Evolutionary conservation across 2,797 vertebrate genomes (phyloP).

Genomic region (Anabas testudineus): DNA sequence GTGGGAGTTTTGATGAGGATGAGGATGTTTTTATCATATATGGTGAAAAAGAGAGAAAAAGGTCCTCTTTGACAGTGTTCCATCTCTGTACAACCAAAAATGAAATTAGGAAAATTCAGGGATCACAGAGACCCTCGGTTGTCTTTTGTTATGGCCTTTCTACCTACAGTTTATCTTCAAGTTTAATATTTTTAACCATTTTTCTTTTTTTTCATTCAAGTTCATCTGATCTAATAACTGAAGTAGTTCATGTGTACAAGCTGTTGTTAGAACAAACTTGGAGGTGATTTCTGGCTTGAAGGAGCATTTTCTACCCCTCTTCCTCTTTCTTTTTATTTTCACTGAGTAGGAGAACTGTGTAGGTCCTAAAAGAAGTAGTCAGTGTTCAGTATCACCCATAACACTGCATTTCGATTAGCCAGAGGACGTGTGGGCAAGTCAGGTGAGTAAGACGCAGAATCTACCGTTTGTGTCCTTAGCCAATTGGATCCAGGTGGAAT

Average conservation of each 20-base stretch:
- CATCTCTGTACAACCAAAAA: conserved; percentile 48
- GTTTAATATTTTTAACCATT: conserved; percentile 49
- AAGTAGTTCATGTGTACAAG: conserved; percentile 71
- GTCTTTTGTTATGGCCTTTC: conserved; percentile 81
- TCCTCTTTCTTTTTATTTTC: conserved; percentile 35
- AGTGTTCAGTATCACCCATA: conserved; percentile 50
- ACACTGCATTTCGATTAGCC: conserved; percentile 47
- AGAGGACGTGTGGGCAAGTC: conserved; percentile 24
- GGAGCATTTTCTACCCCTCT: conserved; percentile 58
- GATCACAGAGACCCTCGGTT: conserved; percentile 69
- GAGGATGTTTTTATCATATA: conserved; percentile 31
- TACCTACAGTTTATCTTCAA: conserved; percentile 78
- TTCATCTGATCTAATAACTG: conserved; percentile 55
- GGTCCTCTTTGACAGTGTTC: conserved; percentile 53
- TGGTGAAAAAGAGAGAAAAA: conserved; percentile 57
- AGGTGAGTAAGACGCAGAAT: conserved; percentile 28
- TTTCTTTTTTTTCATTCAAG: conserved; percentile 15
- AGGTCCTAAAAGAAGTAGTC: conserved; percentile 55
- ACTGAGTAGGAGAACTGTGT: conserved; percentile 69
- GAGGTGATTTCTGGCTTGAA: conserved; percentile 75
- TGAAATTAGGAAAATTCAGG: conserved; percentile 55
- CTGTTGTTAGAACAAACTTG: conserved; percentile 72
- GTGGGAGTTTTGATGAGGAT: conserved; percentile 4
- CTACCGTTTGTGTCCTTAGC: not conserved
- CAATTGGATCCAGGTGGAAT: conserved; percentile 26